Evolutionary conservation across 2,797 vertebrate species (phyloP), one percentile per base, ranked within the genome.

Genomic region (Cossypha niveicapilla): DNA sequence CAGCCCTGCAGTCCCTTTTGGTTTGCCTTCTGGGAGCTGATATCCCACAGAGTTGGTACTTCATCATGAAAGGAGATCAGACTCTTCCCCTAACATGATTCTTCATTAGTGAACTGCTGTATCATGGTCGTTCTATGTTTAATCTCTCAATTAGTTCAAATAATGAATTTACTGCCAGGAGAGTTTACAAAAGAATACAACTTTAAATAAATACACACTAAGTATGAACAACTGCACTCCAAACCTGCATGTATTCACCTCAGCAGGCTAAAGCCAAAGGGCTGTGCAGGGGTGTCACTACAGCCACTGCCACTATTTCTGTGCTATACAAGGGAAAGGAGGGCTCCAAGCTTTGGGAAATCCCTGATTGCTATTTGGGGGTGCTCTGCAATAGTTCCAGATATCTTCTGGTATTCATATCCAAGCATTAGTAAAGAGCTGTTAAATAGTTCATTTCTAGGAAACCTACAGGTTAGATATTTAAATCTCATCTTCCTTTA

Each of bases 91-190:
- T 73, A 73, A 35, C 16, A 19, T 3, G 57, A 63, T 54, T 56
- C 61, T 80, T 87, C 74, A 58, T 85, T 85, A 94, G 54, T 58
- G 57, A 89, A 83, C 72, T 50, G 39, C 50, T 90, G 21, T 68
- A 89, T 71, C 67, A 18, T 0, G 0, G 57, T 39, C 14, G 42
- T 94, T 87, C 84, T 74, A 70, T 8, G 48, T 79, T 88, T 94
- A 88, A 92, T 90, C 84, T 30, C 80, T 71, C 75, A 85, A 50
- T 90, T 93, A 68, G 21, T 61, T 82, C 72, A 62, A 92, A 77
- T 83, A 95, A 91, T 87, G n/a, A 92, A 90, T 91, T 94, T 82
- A 92, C 80, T 94, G 77, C 78, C 75, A 78, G 65, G 30, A 41
- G 86, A 83, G 81, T 93, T 96, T 95, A 94, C 58, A 80, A 79